These are phyloP conservation scores for Acleris cristana DNA, from an alignment of 2,888 invertebrate species.

Conservation along the genomic window DNA sequence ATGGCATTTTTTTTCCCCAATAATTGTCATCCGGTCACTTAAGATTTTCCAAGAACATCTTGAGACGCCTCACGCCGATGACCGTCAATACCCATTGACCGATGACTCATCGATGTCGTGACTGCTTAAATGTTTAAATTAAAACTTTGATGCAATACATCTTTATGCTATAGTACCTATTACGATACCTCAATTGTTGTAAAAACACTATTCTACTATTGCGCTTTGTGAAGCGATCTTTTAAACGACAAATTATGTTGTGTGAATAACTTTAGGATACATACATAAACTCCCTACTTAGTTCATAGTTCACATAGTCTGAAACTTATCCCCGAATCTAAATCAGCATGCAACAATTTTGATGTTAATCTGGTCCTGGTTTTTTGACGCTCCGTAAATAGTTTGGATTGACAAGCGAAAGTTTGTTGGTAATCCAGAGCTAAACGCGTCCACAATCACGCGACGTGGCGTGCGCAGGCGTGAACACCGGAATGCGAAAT, in stretches of 20 bases:
- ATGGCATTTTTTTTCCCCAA: constrained; percentile 26
- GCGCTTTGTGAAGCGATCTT: no score
- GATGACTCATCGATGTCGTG: constrained; percentile 54
- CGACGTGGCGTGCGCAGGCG: constrained; percentile 59
- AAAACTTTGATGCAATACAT: neutral
- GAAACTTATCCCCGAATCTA: no score
- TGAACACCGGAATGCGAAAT: constrained; percentile 51
- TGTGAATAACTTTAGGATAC: no score
- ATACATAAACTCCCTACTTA: no score
- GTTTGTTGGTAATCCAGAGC: constrained; percentile 56
- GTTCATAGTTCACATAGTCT: no score
- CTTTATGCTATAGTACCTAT: neutral
- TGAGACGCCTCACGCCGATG: constrained; percentile 45
- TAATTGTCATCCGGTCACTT: constrained; percentile 41
- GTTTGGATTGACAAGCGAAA: constrained; percentile 61
- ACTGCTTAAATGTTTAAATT: constrained; percentile 7
- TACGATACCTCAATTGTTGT: no score
- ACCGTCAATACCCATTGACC: constrained; percentile 45
- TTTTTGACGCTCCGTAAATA: neutral
- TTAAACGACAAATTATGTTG: no score
- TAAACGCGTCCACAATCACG: constrained; percentile 62
- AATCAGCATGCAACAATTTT: no score
- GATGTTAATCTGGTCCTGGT: neutral
- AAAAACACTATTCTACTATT: no score
- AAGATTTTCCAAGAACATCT: constrained; percentile 48